phyloP scores from a whole-genome alignment of 35 echinoderm and acorn worm species.

The Eucidaris tribuloides region DNA sequence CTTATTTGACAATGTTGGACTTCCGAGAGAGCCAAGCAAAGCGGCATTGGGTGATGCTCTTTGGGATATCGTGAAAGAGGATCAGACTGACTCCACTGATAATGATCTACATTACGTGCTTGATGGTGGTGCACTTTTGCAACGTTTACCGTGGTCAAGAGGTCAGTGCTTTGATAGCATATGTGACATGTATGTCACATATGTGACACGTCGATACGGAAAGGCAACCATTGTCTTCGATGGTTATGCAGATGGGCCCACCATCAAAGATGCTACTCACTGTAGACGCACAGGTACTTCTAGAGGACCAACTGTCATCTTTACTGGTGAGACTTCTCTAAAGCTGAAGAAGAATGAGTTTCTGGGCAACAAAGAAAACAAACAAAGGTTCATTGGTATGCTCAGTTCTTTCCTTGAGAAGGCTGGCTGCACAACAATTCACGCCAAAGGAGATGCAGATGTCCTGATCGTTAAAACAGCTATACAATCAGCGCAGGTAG shows the following conservation, averaged over 20 bases:
- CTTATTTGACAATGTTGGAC: slow-evolving; percentile 44
- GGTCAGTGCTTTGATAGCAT: slow-evolving; percentile 29
- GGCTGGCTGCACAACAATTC: slow-evolving; percentile 34
- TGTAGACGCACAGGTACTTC: slow-evolving; percentile 30
- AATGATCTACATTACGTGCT: slow-evolving; percentile 34
- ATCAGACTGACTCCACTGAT: not conserved
- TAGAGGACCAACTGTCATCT: slow-evolving; percentile 24
- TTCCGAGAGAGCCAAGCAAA: slow-evolving; percentile 49
- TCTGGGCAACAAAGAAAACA: slow-evolving; percentile 43
- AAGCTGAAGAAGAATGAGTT: slow-evolving; percentile 44
- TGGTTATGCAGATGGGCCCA: not conserved
- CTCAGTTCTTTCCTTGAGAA: slow-evolving; percentile 1
- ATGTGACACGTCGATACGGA: slow-evolving; percentile 35
- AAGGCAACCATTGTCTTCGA: too few relatives aligned
- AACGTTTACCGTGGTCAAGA: slow-evolving; percentile 36
- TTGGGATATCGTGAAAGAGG: slow-evolving; percentile 40
- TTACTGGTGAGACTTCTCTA: slow-evolving; percentile 26
- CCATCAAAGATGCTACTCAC: slow-evolving; percentile 49
- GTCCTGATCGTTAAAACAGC: slow-evolving; percentile 48
- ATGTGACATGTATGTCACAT: slow-evolving; percentile 44
- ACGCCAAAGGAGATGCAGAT: slow-evolving; percentile 47
- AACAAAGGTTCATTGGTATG: slow-evolving; percentile 33
- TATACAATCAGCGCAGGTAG: slow-evolving; percentile 7
- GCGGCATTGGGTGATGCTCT: slow-evolving; percentile 31
- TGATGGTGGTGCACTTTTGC: slow-evolving; percentile 34